phyloP scores from a whole-genome alignment of 2,888 invertebrate species.

The Troides aeacus region DNA sequence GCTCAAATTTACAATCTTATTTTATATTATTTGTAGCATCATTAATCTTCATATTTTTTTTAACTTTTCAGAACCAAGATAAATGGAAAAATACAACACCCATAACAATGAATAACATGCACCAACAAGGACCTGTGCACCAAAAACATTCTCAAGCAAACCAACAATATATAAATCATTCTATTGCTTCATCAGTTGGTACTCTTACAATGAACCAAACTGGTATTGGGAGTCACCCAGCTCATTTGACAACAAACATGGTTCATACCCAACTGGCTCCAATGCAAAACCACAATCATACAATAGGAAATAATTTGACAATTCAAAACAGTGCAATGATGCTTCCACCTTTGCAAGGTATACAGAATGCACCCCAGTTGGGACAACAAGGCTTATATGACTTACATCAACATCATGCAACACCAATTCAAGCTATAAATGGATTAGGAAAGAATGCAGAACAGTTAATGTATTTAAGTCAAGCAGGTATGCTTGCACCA shows the following conservation, averaged over 20 bases:
- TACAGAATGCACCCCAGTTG: constrained; percentile 75
- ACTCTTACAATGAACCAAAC: constrained; percentile 73
- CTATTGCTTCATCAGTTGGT: constrained; percentile 71
- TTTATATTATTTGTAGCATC: background rate
- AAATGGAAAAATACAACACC: constrained; percentile 90
- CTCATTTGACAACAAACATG: constrained; percentile 72
- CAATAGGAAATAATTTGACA: constrained; percentile 65
- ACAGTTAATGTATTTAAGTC: constrained; percentile 75
- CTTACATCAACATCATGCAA: constrained; percentile 72
- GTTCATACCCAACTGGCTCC: constrained; percentile 79
- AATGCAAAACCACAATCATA: constrained; percentile 64
- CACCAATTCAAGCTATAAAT: constrained; percentile 75
- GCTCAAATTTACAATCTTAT: background rate
- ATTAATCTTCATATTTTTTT: background rate
- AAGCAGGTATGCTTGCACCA: constrained; percentile 79
- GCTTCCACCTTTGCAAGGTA: constrained; percentile 72
- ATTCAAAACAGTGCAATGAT: constrained; percentile 75
- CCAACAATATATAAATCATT: constrained; percentile 75
- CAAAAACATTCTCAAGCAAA: constrained; percentile 75
- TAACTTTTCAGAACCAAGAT: constrained; percentile 86
- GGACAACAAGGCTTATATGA: constrained; percentile 77
- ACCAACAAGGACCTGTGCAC: constrained; percentile 76
- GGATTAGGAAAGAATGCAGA: constrained; percentile 75
- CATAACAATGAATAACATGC: constrained; percentile 79
- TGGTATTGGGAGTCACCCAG: constrained; percentile 72